Percentiles rank a stretch among this genome's conserved stretches.
Evolutionary conservation across 2,888 invertebrate genomes (phyloP).

Genomic region (Caenorhabditis wallacei): DNA sequence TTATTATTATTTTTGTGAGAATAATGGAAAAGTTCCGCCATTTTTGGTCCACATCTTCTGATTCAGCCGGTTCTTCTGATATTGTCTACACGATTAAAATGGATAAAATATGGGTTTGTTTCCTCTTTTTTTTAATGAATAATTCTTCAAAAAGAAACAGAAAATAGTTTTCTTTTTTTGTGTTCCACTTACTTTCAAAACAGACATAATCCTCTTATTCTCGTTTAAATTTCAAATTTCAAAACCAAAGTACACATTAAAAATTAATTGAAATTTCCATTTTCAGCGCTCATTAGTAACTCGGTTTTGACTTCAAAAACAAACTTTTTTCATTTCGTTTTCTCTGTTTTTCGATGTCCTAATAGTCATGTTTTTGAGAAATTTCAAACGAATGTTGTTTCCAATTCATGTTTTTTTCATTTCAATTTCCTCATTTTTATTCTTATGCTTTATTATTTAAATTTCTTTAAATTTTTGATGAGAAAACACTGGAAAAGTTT

Average conservation of each 20-base stretch:
- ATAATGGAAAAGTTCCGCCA: slow-evolving; percentile 17
- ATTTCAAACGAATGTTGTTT: slow-evolving; percentile 14
- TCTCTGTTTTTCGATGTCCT: slow-evolving; percentile 21
- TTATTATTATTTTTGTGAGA: slow-evolving; percentile 30
- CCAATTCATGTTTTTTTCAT: neutral
- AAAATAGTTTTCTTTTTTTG: too few species aligned
- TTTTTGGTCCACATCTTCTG: slow-evolving; percentile 27
- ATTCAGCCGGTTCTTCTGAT: slow-evolving; percentile 32
- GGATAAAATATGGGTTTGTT: slow-evolving; percentile 50
- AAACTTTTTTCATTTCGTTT: slow-evolving; percentile 1
- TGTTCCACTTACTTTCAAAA: too few species aligned
- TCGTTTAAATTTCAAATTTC: neutral
- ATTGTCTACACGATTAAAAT: slow-evolving; percentile 48
- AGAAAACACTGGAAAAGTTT: too few species aligned
- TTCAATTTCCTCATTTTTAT: neutral
- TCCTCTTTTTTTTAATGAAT: too few species aligned
- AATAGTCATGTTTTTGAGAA: slow-evolving; percentile 31
- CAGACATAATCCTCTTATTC: neutral
- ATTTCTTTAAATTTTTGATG: too few species aligned
- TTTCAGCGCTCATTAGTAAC: slow-evolving; percentile 18
- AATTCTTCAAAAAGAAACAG: neutral
- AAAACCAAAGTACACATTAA: slow-evolving; percentile 28
- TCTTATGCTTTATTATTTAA: neutral
- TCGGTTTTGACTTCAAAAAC: slow-evolving; percentile 23
- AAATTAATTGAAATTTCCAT: slow-evolving; percentile 15